Evolutionary conservation across 2,888 invertebrate species (phyloP).

Genomic region (Phengaris alcon): DNA sequence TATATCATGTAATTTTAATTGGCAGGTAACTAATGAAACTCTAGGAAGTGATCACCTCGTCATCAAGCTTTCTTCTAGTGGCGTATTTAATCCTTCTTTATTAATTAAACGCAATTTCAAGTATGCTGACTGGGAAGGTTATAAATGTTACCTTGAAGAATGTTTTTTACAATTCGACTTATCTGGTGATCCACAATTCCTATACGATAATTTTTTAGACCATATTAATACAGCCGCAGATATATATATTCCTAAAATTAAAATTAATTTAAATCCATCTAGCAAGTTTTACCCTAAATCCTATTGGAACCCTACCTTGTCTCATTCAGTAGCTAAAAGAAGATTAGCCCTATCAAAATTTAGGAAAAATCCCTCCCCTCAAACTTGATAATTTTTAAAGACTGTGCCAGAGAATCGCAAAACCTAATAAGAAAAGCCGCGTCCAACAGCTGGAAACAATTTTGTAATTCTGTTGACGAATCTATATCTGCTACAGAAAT

Average conservation of each 20-base stretch:
- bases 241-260: not conserved
- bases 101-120: not conserved
- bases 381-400: not conserved
- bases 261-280: not conserved
- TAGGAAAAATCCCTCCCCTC: not conserved
- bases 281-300: not conserved
- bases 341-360: conserved; percentile 5
- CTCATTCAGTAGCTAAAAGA: not conserved
- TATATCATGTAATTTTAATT: conserved; percentile 34
- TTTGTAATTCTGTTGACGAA: conserved; percentile 5
- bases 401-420: not conserved
- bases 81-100: not conserved
- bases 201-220: too few species aligned
- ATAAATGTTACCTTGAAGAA: conserved; percentile 1
- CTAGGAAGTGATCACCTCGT: too few species aligned
- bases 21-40: conserved; percentile 30
- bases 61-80: too few species aligned
- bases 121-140: not conserved
- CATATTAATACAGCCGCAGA: too few species aligned
- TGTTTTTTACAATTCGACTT: not conserved
- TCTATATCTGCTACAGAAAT: not conserved
- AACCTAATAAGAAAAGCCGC: not conserved
- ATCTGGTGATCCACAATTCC: not conserved
- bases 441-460: not conserved
- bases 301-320: not conserved